Evolutionary conservation across 2,113 vertebrate genomes (phyloP).

Genomic region (Ochotona princeps): DNA sequence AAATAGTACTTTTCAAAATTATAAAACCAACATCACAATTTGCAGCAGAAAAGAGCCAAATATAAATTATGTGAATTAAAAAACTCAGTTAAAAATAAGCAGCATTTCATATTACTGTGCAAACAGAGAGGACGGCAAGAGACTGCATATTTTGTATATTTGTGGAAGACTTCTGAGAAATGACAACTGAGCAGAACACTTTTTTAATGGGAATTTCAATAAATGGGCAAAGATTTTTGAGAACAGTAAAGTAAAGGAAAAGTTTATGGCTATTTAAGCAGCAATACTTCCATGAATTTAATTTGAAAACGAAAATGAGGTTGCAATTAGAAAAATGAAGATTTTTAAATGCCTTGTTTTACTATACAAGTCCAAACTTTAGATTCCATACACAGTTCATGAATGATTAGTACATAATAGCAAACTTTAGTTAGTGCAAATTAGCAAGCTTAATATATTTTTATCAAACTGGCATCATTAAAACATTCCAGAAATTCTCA

Average conservation of each 20-base stretch:
- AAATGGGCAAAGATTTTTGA: neutral
- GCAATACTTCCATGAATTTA: neutral
- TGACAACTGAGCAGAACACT: neutral
- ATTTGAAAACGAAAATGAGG: neutral
- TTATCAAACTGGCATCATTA: neutral
- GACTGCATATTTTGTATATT: neutral
- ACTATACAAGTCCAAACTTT: neutral
- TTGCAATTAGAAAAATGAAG: neutral
- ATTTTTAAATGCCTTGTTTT: neutral
- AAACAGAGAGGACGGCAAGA: neutral
- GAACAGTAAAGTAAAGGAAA: neutral
- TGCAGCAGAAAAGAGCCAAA: too few relatives aligned
- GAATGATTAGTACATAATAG: neutral
- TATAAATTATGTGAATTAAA: neutral
- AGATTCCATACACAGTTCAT: neutral
- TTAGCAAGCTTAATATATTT: conserved; percentile 11
- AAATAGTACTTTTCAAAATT: neutral
- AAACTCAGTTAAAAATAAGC: too few relatives aligned
- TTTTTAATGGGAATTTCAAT: conserved; percentile 12
- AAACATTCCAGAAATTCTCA: neutral
- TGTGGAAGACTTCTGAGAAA: neutral
- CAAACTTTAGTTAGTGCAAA: neutral
- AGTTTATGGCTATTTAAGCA: neutral
- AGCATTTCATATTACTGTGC: neutral
- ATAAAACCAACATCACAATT: too few relatives aligned